Conservation (phyloP, 2,888 invertebrate species). For the Salticus scenicus region DNA sequence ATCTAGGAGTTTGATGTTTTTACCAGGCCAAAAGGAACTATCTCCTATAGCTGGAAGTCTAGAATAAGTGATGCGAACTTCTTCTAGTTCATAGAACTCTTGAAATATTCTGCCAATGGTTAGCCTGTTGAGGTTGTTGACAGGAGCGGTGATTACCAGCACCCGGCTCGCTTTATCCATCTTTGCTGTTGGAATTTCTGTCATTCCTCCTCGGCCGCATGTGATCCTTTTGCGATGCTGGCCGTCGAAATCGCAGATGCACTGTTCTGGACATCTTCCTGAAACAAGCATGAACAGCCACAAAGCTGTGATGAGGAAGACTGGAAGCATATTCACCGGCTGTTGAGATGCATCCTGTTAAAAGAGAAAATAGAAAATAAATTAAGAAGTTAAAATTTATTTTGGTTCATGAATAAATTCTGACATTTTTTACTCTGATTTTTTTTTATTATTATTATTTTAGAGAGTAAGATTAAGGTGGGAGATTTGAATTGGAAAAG, state of each 20-base stretch:
- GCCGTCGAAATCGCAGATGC: conserved; percentile 80
- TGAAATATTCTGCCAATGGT: conserved; percentile 84
- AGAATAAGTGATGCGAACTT: conserved; percentile 81
- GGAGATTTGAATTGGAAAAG: too few species aligned
- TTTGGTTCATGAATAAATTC: too few species aligned
- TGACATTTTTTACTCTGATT: too few species aligned
- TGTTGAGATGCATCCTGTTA: background rate
- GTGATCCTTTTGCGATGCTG: conserved; percentile 80
- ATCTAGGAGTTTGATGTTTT: conserved; percentile 78
- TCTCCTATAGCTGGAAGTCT: conserved; percentile 86
- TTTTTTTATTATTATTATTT: too few species aligned
- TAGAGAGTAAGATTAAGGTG: too few species aligned
- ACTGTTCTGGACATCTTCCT: conserved; percentile 81
- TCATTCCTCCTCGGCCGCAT: conserved; percentile 80
- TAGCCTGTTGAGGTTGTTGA: conserved; percentile 77
- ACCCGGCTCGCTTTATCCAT: conserved; percentile 82
- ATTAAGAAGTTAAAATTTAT: too few species aligned
- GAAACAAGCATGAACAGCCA: conserved; percentile 64
- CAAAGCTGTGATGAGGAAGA: background rate
- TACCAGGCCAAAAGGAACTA: conserved; percentile 83
- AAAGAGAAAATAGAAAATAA: background rate
- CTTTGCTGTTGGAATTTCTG: conserved; percentile 81
- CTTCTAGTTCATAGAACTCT: conserved; percentile 80
- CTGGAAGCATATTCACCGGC: background rate
- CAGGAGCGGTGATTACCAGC: conserved; percentile 82